Evolutionary conservation across 2,113 vertebrate species (phyloP).

Genomic region (Pterophyllum scalare): DNA sequence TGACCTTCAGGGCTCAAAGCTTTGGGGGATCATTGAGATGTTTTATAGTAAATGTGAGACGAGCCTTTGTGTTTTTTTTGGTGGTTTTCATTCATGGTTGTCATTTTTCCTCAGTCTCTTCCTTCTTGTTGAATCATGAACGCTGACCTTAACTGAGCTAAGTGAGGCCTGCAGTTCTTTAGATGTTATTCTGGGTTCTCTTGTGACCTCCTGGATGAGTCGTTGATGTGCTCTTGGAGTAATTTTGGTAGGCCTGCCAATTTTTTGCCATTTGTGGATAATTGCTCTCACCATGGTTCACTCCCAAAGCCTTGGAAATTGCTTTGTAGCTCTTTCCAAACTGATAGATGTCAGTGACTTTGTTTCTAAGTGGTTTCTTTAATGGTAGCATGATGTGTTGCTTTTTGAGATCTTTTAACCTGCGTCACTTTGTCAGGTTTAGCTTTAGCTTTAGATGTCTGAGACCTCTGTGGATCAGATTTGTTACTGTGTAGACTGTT

Average conservation of each 20-base stretch:
- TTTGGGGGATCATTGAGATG: background rate
- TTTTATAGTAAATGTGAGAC: background rate
- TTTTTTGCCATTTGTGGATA: background rate
- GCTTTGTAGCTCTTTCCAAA: background rate
- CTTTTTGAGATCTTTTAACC: no score
- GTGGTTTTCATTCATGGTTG: background rate
- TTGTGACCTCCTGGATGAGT: background rate
- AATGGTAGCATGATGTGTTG: no score
- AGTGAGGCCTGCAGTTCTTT: fast-evolving
- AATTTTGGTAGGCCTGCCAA: background rate
- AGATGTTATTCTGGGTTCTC: background rate
- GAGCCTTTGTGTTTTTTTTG: background rate
- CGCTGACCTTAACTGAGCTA: background rate
- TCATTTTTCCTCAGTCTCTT: background rate
- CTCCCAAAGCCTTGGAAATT: background rate
- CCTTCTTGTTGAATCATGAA: background rate
- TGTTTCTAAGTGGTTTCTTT: no score
- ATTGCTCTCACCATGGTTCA: background rate
- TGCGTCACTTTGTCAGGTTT: no score
- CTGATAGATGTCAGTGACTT: no score
- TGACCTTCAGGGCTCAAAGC: background rate
- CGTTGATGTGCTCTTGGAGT: background rate
- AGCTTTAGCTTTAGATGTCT: no score
- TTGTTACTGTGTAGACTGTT: background rate
- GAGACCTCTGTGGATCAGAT: no score